Evolutionary conservation across 2,113 vertebrate species (phyloP).

Genomic region (Catharus fuscescens): DNA sequence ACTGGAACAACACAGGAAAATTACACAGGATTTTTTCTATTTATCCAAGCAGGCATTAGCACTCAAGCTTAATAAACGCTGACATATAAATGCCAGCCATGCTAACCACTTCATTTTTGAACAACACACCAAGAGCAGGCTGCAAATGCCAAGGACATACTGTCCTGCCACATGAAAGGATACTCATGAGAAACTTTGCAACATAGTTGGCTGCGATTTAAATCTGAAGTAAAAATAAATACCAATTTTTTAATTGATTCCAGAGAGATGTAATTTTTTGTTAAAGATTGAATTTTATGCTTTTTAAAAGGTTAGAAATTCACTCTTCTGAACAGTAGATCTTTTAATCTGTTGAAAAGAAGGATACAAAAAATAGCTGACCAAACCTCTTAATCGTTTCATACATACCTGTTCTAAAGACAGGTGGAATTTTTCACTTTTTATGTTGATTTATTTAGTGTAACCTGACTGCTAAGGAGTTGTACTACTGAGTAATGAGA

Average conservation of each 20-base stretch:
- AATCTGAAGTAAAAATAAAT: slow-evolving; percentile 56
- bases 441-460: not conserved
- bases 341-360: not conserved
- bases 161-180: slow-evolving; percentile 59
- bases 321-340: not conserved
- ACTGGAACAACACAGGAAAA: not conserved
- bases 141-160: slow-evolving; percentile 68
- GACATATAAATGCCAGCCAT: slow-evolving; percentile 34
- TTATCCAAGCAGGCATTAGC: slow-evolving; percentile 42
- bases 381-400: not conserved
- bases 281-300: not conserved
- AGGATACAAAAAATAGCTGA: not conserved
- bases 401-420: not conserved
- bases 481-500: not conserved
- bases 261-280: not conserved
- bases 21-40: not conserved
- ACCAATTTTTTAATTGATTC: not conserved
- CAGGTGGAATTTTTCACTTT: not conserved
- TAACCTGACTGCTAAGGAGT: not conserved
- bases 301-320: slow-evolving; percentile 10
- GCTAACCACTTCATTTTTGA: slow-evolving; percentile 67
- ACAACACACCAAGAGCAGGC: slow-evolving; percentile 34
- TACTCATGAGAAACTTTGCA: slow-evolving; percentile 4
- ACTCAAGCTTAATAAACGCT: slow-evolving; percentile 27
- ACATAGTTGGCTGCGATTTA: slow-evolving; percentile 4